Evolutionary conservation across 2,113 vertebrate genomes (phyloP).

Genomic region (Pantherophis guttatus): DNA sequence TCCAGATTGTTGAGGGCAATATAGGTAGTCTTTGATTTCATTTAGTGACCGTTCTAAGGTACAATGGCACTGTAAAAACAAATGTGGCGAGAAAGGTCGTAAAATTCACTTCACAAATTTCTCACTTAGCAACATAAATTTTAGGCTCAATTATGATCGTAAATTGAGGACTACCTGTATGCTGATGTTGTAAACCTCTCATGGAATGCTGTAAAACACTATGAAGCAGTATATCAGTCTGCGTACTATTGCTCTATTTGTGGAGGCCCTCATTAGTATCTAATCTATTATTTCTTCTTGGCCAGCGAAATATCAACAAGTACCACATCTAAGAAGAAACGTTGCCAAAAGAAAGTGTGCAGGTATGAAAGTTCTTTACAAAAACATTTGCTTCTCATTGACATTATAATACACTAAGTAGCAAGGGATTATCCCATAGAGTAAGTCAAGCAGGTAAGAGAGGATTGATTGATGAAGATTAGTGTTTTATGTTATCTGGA

Average conservation of each 20-base stretch:
- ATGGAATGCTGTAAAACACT: not conserved
- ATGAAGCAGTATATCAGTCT: not conserved
- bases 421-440: conserved; percentile 24
- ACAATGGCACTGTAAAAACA: too few relatives aligned
- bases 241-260: not conserved
- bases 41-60: too few relatives aligned
- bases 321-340: not conserved
- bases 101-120: too few relatives aligned
- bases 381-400: conserved; percentile 48
- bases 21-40: too few relatives aligned
- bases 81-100: too few relatives aligned
- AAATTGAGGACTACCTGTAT: too few relatives aligned
- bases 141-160: too few relatives aligned
- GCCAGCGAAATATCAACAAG: not conserved
- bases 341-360: not conserved
- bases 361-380: conserved; percentile 16
- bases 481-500: conserved; percentile 28
- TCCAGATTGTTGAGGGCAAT: too few relatives aligned
- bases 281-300: not conserved
- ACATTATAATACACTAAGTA: conserved; percentile 31
- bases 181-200: too few relatives aligned
- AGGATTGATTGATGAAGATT: conserved; percentile 19
- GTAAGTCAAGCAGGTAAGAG: conserved; percentile 32
- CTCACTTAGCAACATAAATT: too few relatives aligned
- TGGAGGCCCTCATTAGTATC: not conserved